Percentiles rank a stretch among this genome's conserved stretches.
Conservation (phyloP, 1,140 invertebrate genomes). For the Acromyrmex echinatior region DNA sequence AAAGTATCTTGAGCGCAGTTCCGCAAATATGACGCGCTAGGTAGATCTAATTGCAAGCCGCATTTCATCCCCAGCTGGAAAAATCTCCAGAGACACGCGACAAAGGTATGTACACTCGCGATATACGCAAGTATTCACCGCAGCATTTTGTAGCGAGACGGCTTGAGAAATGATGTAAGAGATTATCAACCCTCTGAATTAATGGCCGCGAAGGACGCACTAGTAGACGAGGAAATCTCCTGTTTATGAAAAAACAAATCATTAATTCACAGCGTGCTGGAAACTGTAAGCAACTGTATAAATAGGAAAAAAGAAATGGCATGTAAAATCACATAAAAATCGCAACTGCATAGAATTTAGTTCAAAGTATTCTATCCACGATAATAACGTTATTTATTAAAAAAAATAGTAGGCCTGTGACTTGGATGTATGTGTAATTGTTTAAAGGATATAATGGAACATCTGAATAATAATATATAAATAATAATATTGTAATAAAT, state of each 20-base stretch:
- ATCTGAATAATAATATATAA: background rate
- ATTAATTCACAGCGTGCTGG: constrained; percentile 45
- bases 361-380: background rate
- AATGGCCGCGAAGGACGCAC: constrained; percentile 16
- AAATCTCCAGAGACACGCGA: constrained; percentile 67
- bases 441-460: background rate
- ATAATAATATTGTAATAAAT: constrained; percentile 1
- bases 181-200: constrained; percentile 52
- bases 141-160: constrained; percentile 13
- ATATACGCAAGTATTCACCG: constrained; percentile 28
- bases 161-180: constrained; percentile 62
- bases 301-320: background rate
- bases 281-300: constrained; percentile 12
- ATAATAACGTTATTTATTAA: background rate
- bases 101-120: constrained; percentile 38
- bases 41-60: constrained; percentile 67
- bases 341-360: background rate
- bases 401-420: background rate
- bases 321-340: constrained; percentile 3
- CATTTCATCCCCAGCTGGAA: constrained; percentile 55
- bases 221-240: constrained; percentile 20
- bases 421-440: background rate
- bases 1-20: constrained; percentile 32
- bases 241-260: constrained; percentile 44
- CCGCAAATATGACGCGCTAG: constrained; percentile 50